Evolutionary conservation across 30 jellyfish, hydroid and myxozoan species (phyloP).

Genomic region (Nemopilema nomurai): DNA sequence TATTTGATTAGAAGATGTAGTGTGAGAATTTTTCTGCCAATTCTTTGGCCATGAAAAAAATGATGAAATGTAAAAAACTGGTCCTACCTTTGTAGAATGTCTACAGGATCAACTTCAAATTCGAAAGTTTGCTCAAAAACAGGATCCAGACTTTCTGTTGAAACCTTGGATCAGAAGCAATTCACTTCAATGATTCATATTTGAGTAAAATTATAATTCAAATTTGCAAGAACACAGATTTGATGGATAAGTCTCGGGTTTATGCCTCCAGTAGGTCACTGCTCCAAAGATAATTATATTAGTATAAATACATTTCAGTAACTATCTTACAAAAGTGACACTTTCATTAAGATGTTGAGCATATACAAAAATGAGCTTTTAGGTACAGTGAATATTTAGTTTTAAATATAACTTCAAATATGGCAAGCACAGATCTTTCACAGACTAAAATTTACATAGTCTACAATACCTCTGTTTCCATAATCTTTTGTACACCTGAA

Average conservation of each 20-base stretch:
- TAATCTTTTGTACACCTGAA: conserved; percentile 70
- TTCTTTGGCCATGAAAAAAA: too few relatives aligned
- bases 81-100: conserved; percentile 57
- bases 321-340: too few relatives aligned
- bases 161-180: conserved; percentile 45
- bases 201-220: background rate
- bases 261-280: background rate
- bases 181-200: background rate
- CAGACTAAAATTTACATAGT: too few relatives aligned
- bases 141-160: conserved; percentile 59
- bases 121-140: conserved; percentile 73
- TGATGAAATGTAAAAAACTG: background rate
- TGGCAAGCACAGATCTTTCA: too few relatives aligned
- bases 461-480: conserved; percentile 65
- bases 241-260: background rate
- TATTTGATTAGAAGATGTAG: too few relatives aligned
- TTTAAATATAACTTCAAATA: too few relatives aligned
- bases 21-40: too few relatives aligned
- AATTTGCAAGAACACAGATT: background rate
- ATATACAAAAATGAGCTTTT: too few relatives aligned
- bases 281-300: background rate
- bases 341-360: too few relatives aligned
- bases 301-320: too few relatives aligned
- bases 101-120: conserved; percentile 68
- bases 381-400: too few relatives aligned